Conservation (phyloP, 2,888 invertebrate species). For the Frankliniella intonsa region DNA sequence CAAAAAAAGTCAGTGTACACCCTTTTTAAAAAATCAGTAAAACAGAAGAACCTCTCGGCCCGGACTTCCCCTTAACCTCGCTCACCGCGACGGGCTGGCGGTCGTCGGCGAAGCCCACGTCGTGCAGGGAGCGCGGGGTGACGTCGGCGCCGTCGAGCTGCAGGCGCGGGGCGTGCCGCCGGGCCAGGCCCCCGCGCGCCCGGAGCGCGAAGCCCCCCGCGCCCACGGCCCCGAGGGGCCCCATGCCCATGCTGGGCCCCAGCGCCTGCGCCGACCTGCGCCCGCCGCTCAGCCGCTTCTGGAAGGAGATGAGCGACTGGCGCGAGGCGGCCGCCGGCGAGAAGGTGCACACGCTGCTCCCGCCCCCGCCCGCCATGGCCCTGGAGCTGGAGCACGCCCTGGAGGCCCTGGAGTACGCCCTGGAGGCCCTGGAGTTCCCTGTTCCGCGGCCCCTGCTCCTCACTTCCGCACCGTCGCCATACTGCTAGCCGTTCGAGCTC, state of each 20-base stretch:
- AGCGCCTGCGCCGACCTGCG: background rate
- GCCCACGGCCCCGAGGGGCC: background rate
- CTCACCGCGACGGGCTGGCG: background rate
- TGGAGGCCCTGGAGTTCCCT: too few species aligned
- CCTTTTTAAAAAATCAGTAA: too few species aligned
- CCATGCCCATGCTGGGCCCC: background rate
- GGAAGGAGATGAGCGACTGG: background rate
- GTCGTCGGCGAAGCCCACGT: background rate
- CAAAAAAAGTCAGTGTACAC: too few species aligned
- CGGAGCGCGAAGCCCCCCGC: background rate
- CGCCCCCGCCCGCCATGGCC: background rate
- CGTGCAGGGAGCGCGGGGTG: background rate
- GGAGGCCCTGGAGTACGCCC: too few species aligned
- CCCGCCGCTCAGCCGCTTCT: background rate
- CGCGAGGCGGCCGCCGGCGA: constrained; percentile 3
- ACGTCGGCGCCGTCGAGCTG: background rate
- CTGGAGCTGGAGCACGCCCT: too few species aligned
- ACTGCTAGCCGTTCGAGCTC: too few species aligned
- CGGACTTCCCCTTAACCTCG: background rate
- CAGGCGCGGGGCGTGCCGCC: background rate
- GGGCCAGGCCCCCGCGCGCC: background rate
- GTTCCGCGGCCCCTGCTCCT: too few species aligned
- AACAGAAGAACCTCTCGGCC: too few species aligned
- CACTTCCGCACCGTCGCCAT: too few species aligned
- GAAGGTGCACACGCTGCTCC: constrained; percentile 8